Percentiles rank a stretch among this genome's conserved stretches.
phyloP scores from a whole-genome alignment of 1,140 invertebrate genomes.

The Harlomillsia oculata region DNA sequence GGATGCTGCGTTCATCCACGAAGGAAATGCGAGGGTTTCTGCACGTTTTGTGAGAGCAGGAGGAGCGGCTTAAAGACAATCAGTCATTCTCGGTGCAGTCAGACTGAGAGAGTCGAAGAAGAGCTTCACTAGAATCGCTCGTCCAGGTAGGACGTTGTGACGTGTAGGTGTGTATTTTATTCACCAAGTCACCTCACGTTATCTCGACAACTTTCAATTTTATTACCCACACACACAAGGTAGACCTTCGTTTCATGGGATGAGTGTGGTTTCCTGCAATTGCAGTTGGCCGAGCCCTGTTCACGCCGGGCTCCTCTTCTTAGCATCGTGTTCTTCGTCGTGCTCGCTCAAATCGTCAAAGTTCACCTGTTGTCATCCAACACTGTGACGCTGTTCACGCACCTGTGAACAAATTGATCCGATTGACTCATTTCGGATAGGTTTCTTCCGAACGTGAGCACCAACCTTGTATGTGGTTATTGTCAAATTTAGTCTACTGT shows the following conservation, averaged over 20 bases:
- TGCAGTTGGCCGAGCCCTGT: neutral
- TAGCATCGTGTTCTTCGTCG: neutral
- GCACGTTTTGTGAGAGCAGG: no score
- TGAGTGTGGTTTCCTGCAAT: constrained; percentile 8
- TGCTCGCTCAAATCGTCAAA: neutral
- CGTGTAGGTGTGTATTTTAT: constrained; percentile 11
- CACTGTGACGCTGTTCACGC: constrained; percentile 6
- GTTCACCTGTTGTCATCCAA: neutral
- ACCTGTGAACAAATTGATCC: constrained; percentile 1
- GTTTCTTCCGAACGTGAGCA: no score
- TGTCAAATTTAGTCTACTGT: no score
- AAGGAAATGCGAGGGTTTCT: no score
- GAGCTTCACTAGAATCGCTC: no score
- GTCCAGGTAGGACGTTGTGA: neutral
- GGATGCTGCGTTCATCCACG: no score
- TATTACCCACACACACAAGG: constrained; percentile 8
- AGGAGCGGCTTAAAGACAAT: no score
- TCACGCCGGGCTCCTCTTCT: neutral
- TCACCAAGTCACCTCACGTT: constrained; percentile 11
- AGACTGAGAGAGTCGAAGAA: no score
- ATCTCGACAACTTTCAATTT: constrained; percentile 15
- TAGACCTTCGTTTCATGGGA: constrained; percentile 1
- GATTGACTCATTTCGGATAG: neutral
- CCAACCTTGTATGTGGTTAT: no score
- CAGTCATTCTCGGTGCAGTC: no score